phyloP scores from a whole-genome alignment of 35 echinoderm and acorn worm genomes.

The Apostichopus japonicus region DNA sequence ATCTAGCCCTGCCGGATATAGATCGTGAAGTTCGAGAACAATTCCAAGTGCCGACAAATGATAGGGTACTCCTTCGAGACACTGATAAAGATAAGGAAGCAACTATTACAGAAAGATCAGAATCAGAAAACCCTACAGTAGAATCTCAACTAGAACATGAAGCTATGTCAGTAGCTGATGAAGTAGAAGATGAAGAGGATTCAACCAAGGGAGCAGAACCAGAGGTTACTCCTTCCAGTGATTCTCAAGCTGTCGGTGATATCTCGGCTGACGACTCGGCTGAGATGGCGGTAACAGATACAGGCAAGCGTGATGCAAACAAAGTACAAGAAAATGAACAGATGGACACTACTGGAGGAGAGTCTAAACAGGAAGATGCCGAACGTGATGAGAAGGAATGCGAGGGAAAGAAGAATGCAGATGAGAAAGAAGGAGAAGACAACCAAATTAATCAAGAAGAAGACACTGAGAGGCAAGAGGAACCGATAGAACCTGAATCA shows the following conservation, averaged over 20 bases:
- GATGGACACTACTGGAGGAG: neutral
- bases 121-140: neutral
- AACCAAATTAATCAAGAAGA: neutral
- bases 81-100: neutral
- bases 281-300: neutral
- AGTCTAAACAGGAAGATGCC: neutral
- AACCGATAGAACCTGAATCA: neutral
- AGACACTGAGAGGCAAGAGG: neutral
- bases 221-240: too few species aligned
- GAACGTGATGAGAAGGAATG: neutral
- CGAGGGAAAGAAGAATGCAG: neutral
- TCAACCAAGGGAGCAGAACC: neutral
- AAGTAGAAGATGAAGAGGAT: constrained; percentile 25
- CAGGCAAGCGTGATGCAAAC: neutral
- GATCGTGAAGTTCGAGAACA: neutral
- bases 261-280: neutral
- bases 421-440: neutral
- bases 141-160: neutral
- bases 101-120: neutral
- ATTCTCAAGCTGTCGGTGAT: too few species aligned
- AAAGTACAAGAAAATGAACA: neutral
- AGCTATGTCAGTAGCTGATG: neutral
- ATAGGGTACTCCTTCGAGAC: neutral
- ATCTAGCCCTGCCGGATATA: neutral
- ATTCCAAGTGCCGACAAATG: neutral